Evolutionary conservation across 1,140 invertebrate species (phyloP), one percentile per base, ranked within the genome.

Genomic region (Nixonia krombeini): DNA sequence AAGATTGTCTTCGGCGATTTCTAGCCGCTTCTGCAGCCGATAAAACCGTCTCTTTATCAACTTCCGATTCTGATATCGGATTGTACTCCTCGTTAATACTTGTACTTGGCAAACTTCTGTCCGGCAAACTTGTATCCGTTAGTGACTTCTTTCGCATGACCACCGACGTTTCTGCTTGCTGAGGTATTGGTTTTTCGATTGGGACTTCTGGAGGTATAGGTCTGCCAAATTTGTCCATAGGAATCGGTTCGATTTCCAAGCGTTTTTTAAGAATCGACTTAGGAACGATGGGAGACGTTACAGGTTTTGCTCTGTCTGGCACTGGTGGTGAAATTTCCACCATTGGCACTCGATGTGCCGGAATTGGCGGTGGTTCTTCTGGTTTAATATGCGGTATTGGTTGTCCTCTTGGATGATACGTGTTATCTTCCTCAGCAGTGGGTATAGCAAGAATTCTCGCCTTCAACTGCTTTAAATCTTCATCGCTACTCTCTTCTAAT

Each of bases 221-320:
- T 37, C 70, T 65, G 12, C 73, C 70, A 42, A 82, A 81, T 16
- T 73, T 72, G 35, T 83, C 81, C 0, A 79, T 23, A 1, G 69
- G 52, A 6, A 76, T 35, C 21, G 63, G 57, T 75, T 87, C 78
- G 73, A 46, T 70, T 18, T 85, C 82, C 0, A 72, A 73, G 0
- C 76, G 75, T 75, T 88, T 83, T 68, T 93, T 93, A 2, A 93
- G 70, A 63, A 93, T 93, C 4, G 92, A 92, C 73, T 93, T 93
- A 4, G 91, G 92, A 23, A 91, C 74, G 66, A 91, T 77, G n/a
- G 46, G 12, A 31, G 15, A 42, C 8, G 45, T 33, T 10, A 51
- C 50, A 13, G 47, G 13, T 25, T 47, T 51, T 2, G 17, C 31
- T 37, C 33, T 46, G 7, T 68, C 49, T 4, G 44, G 37, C 15